phyloP scores from a whole-genome alignment of 2,113 vertebrate genomes.

The Ochotona princeps region DNA sequence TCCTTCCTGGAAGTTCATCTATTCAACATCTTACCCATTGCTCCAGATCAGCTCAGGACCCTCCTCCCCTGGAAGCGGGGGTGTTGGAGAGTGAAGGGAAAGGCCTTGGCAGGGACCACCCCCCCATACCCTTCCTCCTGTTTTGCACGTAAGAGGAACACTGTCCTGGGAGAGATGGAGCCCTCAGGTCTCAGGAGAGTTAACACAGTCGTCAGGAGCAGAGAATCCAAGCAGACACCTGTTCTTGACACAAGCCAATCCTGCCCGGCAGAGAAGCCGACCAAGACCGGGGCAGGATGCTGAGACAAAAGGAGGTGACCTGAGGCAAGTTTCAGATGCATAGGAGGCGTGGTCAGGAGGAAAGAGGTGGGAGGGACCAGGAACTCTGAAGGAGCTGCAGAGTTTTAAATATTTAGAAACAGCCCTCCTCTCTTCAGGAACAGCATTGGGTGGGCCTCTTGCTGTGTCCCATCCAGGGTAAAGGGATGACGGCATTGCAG shows the following conservation, averaged over 20 bases:
- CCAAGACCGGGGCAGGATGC: not conserved
- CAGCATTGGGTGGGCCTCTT: fast-evolving
- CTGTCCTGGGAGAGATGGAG: not conserved
- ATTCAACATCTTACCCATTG: not conserved
- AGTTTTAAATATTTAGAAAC: conserved; percentile 20
- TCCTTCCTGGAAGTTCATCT: not conserved
- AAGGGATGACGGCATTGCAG: not conserved
- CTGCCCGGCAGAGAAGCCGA: not conserved
- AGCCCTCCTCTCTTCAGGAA: too few relatives aligned
- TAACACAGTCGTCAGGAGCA: not conserved
- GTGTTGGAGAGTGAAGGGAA: too few relatives aligned
- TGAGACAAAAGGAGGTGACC: not conserved
- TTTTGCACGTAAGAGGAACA: not conserved
- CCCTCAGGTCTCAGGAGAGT: not conserved
- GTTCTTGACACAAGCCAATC: not conserved
- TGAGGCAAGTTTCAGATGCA: not conserved
- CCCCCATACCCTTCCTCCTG: not conserved
- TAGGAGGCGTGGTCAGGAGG: not conserved
- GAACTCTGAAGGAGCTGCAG: not conserved
- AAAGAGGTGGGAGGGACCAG: not conserved
- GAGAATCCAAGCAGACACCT: not conserved
- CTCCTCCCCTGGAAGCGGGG: not conserved
- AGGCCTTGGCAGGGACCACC: not conserved
- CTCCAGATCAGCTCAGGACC: not conserved
- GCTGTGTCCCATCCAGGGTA: not conserved